Percentiles rank a stretch among this genome's conserved stretches.
Conservation (phyloP, 1,140 invertebrate genomes). For the Calosoma granatense region DNA sequence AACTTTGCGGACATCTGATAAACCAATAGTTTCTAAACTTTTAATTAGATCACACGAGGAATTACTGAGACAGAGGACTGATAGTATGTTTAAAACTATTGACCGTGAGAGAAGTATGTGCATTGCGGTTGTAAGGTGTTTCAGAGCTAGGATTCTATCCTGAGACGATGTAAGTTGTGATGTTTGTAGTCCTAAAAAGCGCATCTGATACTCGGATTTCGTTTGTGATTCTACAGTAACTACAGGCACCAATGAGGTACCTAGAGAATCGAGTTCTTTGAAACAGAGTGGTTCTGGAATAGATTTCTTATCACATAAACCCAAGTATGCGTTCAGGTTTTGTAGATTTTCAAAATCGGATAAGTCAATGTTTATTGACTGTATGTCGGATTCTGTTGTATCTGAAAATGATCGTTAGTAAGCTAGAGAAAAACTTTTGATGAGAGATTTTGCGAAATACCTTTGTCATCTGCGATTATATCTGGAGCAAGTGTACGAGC, state of each 20-base stretch:
- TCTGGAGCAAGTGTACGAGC: slow-evolving; percentile 22
- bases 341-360: slow-evolving; percentile 23
- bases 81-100: slow-evolving; percentile 44
- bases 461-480: slow-evolving; percentile 28
- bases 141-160: slow-evolving; percentile 41
- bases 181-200: slow-evolving; percentile 41
- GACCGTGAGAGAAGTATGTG: slow-evolving; percentile 45
- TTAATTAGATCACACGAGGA: slow-evolving; percentile 38
- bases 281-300: slow-evolving; percentile 37
- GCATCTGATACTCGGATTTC: slow-evolving; percentile 17
- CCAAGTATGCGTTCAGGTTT: slow-evolving; percentile 24
- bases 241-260: slow-evolving; percentile 34
- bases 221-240: slow-evolving; percentile 24
- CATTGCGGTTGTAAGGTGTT: slow-evolving; percentile 39
- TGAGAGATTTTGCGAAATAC: slow-evolving; percentile 12
- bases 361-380: slow-evolving; percentile 22
- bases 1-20: slow-evolving; percentile 48
- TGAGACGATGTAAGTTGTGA: slow-evolving; percentile 33
- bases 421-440: too few relatives aligned
- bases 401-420: slow-evolving; percentile 19
- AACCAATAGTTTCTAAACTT: slow-evolving; percentile 45
- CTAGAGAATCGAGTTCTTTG: slow-evolving; percentile 43
- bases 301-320: slow-evolving; percentile 20
- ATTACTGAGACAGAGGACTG: slow-evolving; percentile 43
- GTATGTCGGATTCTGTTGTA: slow-evolving; percentile 23